Percentiles rank a stretch among this genome's conserved stretches.
Conservation (phyloP, 92 coral and sea anemone genomes). For the Blastomussa wellsi region DNA sequence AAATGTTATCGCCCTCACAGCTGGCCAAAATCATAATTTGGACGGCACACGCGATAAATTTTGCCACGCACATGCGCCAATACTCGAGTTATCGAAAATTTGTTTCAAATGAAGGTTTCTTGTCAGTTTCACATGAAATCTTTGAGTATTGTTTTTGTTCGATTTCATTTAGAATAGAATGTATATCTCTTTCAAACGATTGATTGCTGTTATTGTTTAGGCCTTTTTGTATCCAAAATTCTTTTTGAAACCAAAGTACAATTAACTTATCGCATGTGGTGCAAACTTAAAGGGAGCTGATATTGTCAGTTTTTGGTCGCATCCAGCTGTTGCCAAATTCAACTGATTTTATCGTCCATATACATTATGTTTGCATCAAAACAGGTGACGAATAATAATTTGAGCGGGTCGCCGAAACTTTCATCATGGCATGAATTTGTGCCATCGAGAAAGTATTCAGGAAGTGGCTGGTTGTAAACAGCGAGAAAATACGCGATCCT, state of each 20-base stretch:
- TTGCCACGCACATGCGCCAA: background rate
- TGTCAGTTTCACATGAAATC: background rate
- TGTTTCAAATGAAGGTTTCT: background rate
- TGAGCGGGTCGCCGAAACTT: background rate
- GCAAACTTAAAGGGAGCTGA: background rate
- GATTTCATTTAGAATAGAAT: background rate
- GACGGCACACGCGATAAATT: background rate
- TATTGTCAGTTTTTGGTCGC: background rate
- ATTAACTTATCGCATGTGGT: conserved; percentile 22
- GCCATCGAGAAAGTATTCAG: background rate
- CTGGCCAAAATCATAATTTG: background rate
- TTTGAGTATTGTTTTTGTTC: background rate
- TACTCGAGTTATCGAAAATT: background rate
- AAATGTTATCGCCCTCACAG: background rate
- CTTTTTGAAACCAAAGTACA: background rate
- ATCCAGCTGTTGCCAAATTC: conserved; percentile 30
- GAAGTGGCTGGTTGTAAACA: background rate
- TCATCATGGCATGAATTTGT: conserved; percentile 21
- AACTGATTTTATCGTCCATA: conserved; percentile 29
- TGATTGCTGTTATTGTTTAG: background rate
- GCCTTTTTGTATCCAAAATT: conserved; percentile 7
- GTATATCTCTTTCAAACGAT: background rate
- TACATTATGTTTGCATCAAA: conserved; percentile 10
- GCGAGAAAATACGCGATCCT: background rate
- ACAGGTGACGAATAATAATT: conserved; percentile 38